These are phyloP conservation scores for Autographa gamma DNA, from an alignment of 2,888 invertebrate genomes.

Conservation along the genomic window DNA sequence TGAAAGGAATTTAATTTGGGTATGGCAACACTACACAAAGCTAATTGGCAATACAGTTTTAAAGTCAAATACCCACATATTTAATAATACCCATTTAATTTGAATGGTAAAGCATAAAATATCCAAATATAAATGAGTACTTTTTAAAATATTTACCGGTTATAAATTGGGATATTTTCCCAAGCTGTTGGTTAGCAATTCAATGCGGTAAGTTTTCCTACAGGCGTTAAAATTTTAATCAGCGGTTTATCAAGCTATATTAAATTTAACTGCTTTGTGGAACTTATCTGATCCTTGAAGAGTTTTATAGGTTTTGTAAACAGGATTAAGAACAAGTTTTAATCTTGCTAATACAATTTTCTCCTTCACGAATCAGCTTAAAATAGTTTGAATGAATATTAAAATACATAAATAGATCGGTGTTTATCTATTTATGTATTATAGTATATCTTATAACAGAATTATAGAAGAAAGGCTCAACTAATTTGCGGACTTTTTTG, in stretches of 20 bases:
- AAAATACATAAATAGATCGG: neutral
- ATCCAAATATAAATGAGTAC: neutral
- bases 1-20: neutral
- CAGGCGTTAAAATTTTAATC: constrained; percentile 56
- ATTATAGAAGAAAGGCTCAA: too few species aligned
- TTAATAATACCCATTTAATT: neutral
- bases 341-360: constrained; percentile 29
- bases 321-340: constrained; percentile 43
- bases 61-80: neutral
- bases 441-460: too few species aligned
- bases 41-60: constrained; percentile 2
- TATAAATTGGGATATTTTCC: neutral
- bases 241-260: constrained; percentile 42
- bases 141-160: neutral
- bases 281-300: constrained; percentile 39
- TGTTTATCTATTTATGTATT: too few species aligned
- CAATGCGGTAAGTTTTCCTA: constrained; percentile 41
- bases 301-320: constrained; percentile 49
- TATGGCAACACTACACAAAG: constrained; percentile 4
- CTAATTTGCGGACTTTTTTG: too few species aligned
- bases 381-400: neutral
- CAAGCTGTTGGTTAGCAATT: constrained; percentile 34
- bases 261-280: constrained; percentile 41
- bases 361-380: neutral
- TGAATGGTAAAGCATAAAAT: neutral